Evolutionary conservation across 2,888 invertebrate genomes (phyloP).

Genomic region (Zele albiditarsus): DNA sequence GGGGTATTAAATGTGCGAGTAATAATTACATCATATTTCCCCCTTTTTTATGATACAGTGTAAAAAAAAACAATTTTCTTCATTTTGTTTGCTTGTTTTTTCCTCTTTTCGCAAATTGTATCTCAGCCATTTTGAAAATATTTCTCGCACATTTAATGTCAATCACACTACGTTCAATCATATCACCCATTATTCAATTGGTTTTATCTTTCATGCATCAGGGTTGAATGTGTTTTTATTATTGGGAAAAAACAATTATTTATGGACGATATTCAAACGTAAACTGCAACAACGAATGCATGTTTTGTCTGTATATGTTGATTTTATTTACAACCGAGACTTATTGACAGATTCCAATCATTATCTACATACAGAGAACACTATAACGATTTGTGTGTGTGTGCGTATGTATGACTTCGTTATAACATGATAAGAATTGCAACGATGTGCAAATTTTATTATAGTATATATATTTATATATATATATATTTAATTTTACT

Average conservation of each 20-base stretch:
- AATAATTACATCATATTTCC: background rate
- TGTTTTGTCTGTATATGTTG: constrained; percentile 5
- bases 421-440: background rate
- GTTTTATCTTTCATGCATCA: constrained; percentile 11
- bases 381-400: background rate
- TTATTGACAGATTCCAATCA: background rate
- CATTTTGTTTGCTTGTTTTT: background rate
- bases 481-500: background rate
- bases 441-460: background rate
- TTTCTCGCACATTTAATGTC: constrained; percentile 28
- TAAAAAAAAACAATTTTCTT: background rate
- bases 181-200: constrained; percentile 9
- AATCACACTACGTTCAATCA: constrained; percentile 18
- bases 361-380: background rate
- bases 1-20: constrained; percentile 53
- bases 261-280: constrained; percentile 18
- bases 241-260: background rate
- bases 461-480: background rate
- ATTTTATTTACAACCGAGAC: background rate
- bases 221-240: constrained; percentile 1
- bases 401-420: background rate
- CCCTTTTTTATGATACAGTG: background rate
- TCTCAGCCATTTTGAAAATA: background rate
- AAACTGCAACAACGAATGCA: constrained; percentile 1
- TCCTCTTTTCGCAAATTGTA: background rate